phyloP scores from a whole-genome alignment of 2,797 vertebrate genomes.

The Chaetophractus vellerosus region DNA sequence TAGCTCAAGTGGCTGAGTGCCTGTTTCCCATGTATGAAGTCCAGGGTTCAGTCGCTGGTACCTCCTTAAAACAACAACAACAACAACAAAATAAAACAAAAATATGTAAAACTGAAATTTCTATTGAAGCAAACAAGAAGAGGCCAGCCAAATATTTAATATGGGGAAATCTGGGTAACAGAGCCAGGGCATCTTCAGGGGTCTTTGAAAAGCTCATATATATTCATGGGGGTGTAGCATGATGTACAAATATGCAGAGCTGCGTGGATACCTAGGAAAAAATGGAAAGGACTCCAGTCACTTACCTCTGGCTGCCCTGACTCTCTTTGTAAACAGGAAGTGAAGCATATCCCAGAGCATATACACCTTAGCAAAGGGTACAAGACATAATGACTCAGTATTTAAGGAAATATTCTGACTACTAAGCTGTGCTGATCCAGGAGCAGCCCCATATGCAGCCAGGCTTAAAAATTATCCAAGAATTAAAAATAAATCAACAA shows the following conservation, averaged over 20 bases:
- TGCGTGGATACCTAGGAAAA: background rate
- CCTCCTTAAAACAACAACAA: too few species aligned
- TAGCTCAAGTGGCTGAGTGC: too few species aligned
- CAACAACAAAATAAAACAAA: too few species aligned
- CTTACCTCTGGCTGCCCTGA: background rate
- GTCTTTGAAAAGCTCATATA: background rate
- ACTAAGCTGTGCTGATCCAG: background rate
- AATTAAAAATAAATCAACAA: too few species aligned
- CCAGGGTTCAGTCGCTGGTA: too few species aligned
- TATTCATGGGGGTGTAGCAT: background rate
- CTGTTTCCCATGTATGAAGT: too few species aligned
- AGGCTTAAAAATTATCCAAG: constrained; percentile 21
- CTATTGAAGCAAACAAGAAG: background rate
- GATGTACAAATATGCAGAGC: background rate
- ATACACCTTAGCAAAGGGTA: too few species aligned
- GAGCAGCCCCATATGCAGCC: background rate
- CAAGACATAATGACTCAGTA: background rate
- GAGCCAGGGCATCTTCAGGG: background rate
- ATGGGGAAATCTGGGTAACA: background rate
- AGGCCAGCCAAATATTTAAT: background rate
- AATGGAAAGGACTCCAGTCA: background rate
- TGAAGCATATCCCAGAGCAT: background rate
- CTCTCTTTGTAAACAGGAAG: background rate
- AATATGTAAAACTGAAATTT: background rate
- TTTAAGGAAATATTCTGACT: background rate